Percentiles rank a stretch among this genome's conserved stretches.
Conservation (phyloP, 2,888 invertebrate genomes). For the Hypomecis atomaria region DNA sequence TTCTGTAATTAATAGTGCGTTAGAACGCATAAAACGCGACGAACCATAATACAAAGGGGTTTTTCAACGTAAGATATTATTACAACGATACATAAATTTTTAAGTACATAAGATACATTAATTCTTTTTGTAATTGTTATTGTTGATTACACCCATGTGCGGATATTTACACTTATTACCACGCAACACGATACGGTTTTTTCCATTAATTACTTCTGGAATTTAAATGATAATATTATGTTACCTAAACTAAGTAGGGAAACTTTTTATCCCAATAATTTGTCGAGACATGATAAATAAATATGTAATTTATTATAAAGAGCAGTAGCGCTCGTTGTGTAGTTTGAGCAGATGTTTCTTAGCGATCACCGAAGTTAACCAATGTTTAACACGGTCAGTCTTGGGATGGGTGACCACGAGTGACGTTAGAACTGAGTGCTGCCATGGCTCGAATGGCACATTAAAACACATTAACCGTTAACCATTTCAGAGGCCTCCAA, state of each 20-base stretch:
- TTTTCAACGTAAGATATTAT: conserved; percentile 13
- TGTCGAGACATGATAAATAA: no score
- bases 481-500: no score
- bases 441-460: no score
- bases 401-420: no score
- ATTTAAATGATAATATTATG: conserved; percentile 8
- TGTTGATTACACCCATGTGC: conserved; percentile 17
- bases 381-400: no score
- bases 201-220: conserved; percentile 15
- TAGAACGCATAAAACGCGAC: conserved; percentile 22
- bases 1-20: conserved; percentile 23
- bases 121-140: conserved; percentile 25
- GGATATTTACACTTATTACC: conserved; percentile 9
- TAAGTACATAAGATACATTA: conserved; percentile 17
- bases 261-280: not conserved
- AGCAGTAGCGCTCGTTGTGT: no score
- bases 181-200: conserved; percentile 6
- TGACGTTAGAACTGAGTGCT: not conserved
- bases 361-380: no score
- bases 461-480: no score
- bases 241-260: not conserved
- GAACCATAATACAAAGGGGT: conserved; percentile 10
- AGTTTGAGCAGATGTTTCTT: no score
- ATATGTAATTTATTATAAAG: no score
- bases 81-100: conserved; percentile 22